Conservation (phyloP, 2,888 invertebrate species). For the Drosophila acutilabella region DNA sequence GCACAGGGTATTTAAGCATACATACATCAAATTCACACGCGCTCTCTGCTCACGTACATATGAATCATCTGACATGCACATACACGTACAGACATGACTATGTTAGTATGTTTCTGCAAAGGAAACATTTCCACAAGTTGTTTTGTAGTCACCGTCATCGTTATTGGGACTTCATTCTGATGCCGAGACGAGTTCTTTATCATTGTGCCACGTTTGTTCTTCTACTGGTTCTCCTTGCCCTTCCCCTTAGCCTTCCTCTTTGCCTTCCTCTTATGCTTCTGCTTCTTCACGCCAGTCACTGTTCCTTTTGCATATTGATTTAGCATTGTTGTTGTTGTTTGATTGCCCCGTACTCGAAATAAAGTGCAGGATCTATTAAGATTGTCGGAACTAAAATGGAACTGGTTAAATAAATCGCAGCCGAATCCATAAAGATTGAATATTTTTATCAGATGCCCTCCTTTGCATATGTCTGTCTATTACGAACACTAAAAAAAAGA, state of each 20-base stretch:
- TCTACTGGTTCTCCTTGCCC: constrained; percentile 11
- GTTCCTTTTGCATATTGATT: constrained; percentile 74
- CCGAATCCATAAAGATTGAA: no score
- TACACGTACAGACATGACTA: neutral
- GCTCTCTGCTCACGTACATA: constrained; percentile 7
- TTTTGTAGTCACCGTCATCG: constrained; percentile 35
- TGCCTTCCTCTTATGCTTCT: constrained; percentile 30
- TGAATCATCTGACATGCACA: no score
- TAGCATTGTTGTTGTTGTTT: constrained; percentile 42
- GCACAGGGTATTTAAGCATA: constrained; percentile 6
- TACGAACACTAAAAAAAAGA: no score
- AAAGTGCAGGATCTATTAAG: no score
- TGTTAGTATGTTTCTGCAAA: neutral
- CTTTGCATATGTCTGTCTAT: no score
- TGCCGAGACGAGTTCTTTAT: constrained; percentile 56
- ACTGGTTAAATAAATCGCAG: no score
- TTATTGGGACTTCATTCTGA: constrained; percentile 8
- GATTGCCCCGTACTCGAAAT: no score
- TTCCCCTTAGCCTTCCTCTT: constrained; percentile 51
- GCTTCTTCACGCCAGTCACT: constrained; percentile 31
- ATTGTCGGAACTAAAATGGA: no score
- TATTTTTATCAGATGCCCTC: no score
- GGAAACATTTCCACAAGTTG: constrained; percentile 62
- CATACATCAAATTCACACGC: constrained; percentile 36
- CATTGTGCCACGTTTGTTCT: constrained; percentile 72